A percentile compares a stretch with the other conserved stretches of the same genome.
phyloP scores from a whole-genome alignment of 2,113 vertebrate genomes.

The Neoarius graeffei region DNA sequence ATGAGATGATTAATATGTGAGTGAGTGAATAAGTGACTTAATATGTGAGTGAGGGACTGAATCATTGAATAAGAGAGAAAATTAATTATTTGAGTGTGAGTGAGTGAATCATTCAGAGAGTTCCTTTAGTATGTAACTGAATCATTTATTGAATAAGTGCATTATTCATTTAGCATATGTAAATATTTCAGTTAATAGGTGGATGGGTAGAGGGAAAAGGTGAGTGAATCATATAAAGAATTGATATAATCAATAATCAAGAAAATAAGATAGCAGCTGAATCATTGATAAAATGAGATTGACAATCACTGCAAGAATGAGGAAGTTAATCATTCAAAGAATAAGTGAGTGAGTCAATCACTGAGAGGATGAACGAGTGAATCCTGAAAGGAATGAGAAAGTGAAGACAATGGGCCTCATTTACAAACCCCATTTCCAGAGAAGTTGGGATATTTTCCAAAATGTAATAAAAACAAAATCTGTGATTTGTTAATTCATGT shows the following conservation, averaged over 20 bases:
- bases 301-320: neutral
- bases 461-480: no score
- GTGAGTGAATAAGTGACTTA: neutral
- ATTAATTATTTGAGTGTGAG: neutral
- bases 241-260: neutral
- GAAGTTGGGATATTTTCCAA: no score
- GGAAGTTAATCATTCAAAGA: neutral
- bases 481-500: no score
- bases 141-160: neutral
- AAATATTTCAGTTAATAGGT: neutral
- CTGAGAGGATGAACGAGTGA: neutral
- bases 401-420: neutral
- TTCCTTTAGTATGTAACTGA: neutral
- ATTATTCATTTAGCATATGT: neutral
- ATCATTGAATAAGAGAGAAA: neutral
- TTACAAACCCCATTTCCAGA: neutral
- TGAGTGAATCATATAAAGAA: neutral
- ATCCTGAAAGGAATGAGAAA: neutral
- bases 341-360: neutral
- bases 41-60: slow-evolving; percentile 19
- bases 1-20: slow-evolving; percentile 25
- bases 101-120: neutral
- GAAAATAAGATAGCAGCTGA: neutral
- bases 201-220: neutral
- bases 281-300: neutral